Percentiles rank a stretch among this genome's conserved stretches.
These are phyloP conservation scores for Eucidaris tribuloides DNA, from an alignment of 35 echinoderm and acorn worm genomes.

Conservation along the genomic window DNA sequence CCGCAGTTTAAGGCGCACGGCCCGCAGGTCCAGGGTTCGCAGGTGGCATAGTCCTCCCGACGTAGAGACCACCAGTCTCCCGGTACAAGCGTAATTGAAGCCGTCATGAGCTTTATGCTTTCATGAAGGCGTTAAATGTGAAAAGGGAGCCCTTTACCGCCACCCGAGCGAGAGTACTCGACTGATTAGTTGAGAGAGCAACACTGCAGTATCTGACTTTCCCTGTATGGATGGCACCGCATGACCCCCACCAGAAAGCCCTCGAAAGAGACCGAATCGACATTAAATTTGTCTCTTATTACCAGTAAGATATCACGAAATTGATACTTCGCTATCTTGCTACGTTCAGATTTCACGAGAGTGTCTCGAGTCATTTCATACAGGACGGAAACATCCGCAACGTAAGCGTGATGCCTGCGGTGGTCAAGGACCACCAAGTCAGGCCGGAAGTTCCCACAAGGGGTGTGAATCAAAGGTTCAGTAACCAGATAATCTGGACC, in stretches of 20 bases:
- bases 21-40: neutral
- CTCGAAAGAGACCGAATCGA: neutral
- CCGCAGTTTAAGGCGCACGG: too few species aligned
- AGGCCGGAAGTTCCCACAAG: neutral
- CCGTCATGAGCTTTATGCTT: neutral
- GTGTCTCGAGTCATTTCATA: neutral
- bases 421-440: neutral
- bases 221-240: neutral
- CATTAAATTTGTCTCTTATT: neutral
- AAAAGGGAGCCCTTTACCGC: neutral
- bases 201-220: neutral
- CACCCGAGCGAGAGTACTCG: neutral
- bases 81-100: neutral
- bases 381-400: neutral
- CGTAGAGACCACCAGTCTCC: constrained; percentile 1
- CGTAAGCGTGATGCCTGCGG: neutral
- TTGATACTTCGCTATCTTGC: neutral
- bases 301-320: neutral
- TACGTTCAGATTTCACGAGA: neutral
- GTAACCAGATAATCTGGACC: neutral
- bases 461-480: neutral
- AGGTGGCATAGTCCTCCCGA: neutral
- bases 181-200: neutral
- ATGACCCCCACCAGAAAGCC: neutral
- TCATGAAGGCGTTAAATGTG: neutral